phyloP scores from a whole-genome alignment of 2,113 vertebrate genomes.

The Brienomyrus longianalis region DNA sequence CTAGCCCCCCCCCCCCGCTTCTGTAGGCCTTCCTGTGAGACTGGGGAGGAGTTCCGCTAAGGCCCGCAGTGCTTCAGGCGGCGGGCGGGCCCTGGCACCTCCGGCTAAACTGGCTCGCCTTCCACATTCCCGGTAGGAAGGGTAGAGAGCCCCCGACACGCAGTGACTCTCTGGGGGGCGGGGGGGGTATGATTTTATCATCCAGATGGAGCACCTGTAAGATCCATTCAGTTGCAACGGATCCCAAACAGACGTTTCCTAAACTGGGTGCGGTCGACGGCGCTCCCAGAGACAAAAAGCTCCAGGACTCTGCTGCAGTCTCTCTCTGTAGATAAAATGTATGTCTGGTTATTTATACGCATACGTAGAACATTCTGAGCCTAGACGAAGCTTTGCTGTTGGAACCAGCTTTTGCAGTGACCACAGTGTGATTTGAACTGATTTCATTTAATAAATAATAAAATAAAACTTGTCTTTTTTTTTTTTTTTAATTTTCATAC shows the following conservation, averaged over 20 bases:
- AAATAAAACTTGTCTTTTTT: neutral
- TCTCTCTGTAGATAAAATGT: constrained; percentile 6
- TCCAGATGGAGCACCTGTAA: neutral
- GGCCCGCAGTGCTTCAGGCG: neutral
- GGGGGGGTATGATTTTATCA: neutral
- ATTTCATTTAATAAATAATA: constrained; percentile 18
- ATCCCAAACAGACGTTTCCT: neutral
- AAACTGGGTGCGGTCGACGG: neutral
- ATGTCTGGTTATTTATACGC: constrained; percentile 8
- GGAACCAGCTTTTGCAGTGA: constrained; percentile 13
- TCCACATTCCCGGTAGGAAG: neutral
- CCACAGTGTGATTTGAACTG: constrained; percentile 12
- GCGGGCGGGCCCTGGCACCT: neutral
- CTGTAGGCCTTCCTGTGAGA: neutral
- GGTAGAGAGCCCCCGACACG: neutral
- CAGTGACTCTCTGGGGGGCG: neutral
- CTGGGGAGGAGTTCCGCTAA: neutral
- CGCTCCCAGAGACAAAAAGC: neutral
- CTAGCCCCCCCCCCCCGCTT: constrained; percentile 5
- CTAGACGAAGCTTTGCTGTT: neutral
- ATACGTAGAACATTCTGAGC: neutral
- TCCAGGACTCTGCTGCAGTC: neutral
- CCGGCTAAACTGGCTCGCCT: neutral
- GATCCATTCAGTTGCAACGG: neutral
- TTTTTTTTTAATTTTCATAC: neutral